Evolutionary conservation across 2,113 vertebrate species (phyloP), one percentile per base, ranked within the genome.

Genomic region (Pluvialis apricaria): DNA sequence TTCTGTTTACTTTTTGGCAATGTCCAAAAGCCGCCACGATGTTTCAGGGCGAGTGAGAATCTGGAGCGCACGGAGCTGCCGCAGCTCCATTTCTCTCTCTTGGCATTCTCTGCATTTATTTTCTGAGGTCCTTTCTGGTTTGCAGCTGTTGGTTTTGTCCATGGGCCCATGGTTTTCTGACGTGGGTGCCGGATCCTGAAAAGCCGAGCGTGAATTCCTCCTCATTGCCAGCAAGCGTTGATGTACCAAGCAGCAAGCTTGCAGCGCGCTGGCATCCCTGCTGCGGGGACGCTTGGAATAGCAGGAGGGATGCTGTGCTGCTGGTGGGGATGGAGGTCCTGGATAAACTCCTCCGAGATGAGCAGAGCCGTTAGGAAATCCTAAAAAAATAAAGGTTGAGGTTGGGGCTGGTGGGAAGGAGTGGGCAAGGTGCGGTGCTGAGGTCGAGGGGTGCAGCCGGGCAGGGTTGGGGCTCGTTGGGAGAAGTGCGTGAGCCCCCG

Each of bases 1-100:
- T 54, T 83, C 86, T 95, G 80, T 96, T 95, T 95, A 85, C 93
- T 87, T 94, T 66, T 69, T 87, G 91, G 86, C 89, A 75, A 57
- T 22, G 58, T 89, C 69, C 47, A 57, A 94, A 90, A 92, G 44
- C 79, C 19, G 29, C 82, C 90, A 32, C 5, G 10, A 57, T 5
- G 4, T 71, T 92, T 87, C 68, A 88, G 82, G 80, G 61, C 25
- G 6, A 90, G 85, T 49, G 38, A 57, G 65, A 80, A 71, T 68
- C 89, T 86, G 60, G 94, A 86, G 57, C 9, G 5, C 12, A 22
- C 1, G 7, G 79, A 85, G 68, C 71, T 88, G 87, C 78, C 75
- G 51, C 1, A 0, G 42, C 78, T 94, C 78, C 24, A 3, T 90
- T 90, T 87, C 71, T 90, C 38, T 71, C 68, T 88, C 47, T 82